Evolutionary conservation across 2,888 invertebrate genomes (phyloP).

Genomic region (Laothoe populi): DNA sequence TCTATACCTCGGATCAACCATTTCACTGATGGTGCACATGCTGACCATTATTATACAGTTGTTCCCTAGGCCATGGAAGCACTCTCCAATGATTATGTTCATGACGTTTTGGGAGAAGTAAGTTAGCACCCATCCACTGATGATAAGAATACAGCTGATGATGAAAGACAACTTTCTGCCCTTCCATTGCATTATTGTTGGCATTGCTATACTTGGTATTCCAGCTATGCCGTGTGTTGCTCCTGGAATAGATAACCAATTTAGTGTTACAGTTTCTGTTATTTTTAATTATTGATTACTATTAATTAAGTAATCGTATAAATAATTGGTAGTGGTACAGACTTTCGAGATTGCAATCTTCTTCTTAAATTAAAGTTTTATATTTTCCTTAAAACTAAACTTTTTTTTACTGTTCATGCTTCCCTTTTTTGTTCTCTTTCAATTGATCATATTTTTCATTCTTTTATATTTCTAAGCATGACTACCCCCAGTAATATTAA

Average conservation of each 20-base stretch:
- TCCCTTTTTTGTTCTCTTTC: too few species aligned
- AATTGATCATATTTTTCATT: too few species aligned
- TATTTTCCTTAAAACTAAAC: too few species aligned
- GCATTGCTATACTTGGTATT: constrained; percentile 41
- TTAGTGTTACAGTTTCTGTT: too few species aligned
- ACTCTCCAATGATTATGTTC: constrained; percentile 4
- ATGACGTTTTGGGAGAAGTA: background rate
- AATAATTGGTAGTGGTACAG: too few species aligned
- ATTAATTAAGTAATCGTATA: too few species aligned
- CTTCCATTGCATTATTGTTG: constrained; percentile 41
- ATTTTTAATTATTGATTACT: too few species aligned
- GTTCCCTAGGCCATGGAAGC: background rate
- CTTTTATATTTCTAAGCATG: too few species aligned
- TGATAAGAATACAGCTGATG: constrained; percentile 31
- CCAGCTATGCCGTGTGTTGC: constrained; percentile 44
- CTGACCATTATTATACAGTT: background rate
- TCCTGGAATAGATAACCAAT: constrained; percentile 35
- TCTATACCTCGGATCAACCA: background rate
- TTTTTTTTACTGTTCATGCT: too few species aligned
- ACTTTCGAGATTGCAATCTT: too few species aligned
- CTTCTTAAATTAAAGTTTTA: too few species aligned
- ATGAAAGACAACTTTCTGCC: constrained; percentile 42
- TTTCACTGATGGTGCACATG: background rate
- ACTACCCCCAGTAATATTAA: too few species aligned
- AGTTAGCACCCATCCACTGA: background rate